A percentile compares a stretch with the other conserved stretches of the same genome.
Evolutionary conservation across 1,140 invertebrate genomes (phyloP).

Genomic region (Trypoxylus dichotomus): DNA sequence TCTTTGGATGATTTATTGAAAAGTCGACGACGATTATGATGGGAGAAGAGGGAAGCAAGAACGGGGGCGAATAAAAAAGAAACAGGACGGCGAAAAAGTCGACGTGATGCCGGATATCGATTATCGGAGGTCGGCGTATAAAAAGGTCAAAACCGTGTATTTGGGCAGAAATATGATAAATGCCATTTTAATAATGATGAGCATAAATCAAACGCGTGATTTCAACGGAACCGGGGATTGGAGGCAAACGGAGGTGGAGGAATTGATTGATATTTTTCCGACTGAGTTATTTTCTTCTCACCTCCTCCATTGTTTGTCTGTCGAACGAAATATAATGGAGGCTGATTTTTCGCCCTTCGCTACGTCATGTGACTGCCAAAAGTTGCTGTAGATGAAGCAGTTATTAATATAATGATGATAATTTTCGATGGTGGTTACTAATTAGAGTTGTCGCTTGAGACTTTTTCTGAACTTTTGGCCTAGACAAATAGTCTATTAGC

Average conservation of each 20-base stretch:
- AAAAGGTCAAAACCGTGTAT: conserved; percentile 2
- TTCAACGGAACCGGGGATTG: not conserved
- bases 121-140: not conserved
- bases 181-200: not conserved
- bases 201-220: not conserved
- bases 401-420: too few species aligned
- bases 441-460: too few species aligned
- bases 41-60: not conserved
- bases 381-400: too few species aligned
- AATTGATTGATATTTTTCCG: too few species aligned
- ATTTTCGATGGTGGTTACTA: too few species aligned
- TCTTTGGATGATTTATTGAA: not conserved
- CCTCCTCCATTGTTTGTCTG: too few species aligned
- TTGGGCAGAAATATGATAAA: not conserved
- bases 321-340: too few species aligned
- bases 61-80: not conserved
- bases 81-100: not conserved
- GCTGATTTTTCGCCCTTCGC: too few species aligned
- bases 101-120: not conserved
- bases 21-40: not conserved
- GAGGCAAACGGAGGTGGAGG: too few species aligned
- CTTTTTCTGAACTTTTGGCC: too few species aligned
- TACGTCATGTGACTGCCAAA: too few species aligned
- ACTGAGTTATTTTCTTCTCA: not conserved
- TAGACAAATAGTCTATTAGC: too few species aligned